Base-by-base conservation (phyloP, 2,113 vertebrate species). In the Camelus dromedarius region DNA sequence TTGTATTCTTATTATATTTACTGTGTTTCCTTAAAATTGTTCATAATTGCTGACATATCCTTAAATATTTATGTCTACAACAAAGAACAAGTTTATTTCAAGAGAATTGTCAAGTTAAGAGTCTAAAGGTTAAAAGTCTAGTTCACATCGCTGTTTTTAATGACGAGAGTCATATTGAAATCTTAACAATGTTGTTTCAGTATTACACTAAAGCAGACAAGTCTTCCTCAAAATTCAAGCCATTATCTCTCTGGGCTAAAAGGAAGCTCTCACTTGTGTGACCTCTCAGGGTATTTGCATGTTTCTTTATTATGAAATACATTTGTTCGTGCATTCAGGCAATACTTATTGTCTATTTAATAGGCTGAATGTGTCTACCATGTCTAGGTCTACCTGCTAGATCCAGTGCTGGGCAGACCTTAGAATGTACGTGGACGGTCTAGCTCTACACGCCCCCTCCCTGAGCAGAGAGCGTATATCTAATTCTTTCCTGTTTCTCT, bases 181-280 rank as follows among this genome's bases (percentile, higher is more conserved):
- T 67, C 73, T 80, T 87, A n/a, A 86, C 62, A 66, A 76, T 64
- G 50, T 19, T 50, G 48, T 81, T 93, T 89, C 24, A 72, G 13
- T 60, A 92, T 77, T 77, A 13, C 32, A 76, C 32, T 73, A 64
- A 95, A 82, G 52, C 24, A 79, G 16, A 84, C 7, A 52, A 28
- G 19, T 5, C 75, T 91, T 89, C 84, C 8, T 87, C 73, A 81
- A n/a, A 80, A 88, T 83, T 70, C 52, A 87, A 94, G 56, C 14
- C 32, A 28, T 18, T 66, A 9, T 93, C 30, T 54, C 42, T 76
- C 3, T 24, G 32, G 56, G 14, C 16, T 82, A 38, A 35, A 77
- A 54, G 26, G 6, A 96, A 86, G 13, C 9, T 81, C 54, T 93
- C 28, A 75, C 15, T 64, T 90, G 18, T 88, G 67, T 93, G 58